Percentiles rank a stretch among this genome's conserved stretches.
Evolutionary conservation across 1,140 invertebrate genomes (phyloP).

Genomic region (Papilio machaon): DNA sequence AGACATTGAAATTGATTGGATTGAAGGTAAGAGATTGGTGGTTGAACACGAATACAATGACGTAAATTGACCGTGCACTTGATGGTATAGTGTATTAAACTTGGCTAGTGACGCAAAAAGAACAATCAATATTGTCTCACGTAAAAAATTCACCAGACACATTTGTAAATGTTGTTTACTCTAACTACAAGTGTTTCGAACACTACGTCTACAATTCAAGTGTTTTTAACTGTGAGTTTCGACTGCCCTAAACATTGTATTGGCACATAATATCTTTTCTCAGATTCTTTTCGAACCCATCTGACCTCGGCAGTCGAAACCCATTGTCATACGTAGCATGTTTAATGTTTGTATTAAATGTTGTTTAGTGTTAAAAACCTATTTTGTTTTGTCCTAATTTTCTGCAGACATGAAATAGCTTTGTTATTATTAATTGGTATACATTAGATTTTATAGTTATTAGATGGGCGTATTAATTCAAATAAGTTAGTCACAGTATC

Average conservation of each 20-base stretch:
- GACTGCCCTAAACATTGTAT: too few species aligned
- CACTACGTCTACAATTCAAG: not conserved
- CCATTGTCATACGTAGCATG: too few species aligned
- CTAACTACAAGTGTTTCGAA: not conserved
- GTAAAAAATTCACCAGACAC: not conserved
- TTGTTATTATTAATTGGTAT: too few species aligned
- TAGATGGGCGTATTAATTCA: too few species aligned
- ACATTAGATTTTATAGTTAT: too few species aligned
- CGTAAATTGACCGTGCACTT: not conserved
- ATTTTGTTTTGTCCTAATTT: too few species aligned
- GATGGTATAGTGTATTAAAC: constrained; percentile 7
- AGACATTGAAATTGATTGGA: not conserved
- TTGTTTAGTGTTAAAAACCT: too few species aligned
- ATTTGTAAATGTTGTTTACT: constrained; percentile 4
- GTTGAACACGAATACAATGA: not conserved
- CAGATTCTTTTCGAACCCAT: too few species aligned
- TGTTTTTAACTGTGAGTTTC: not conserved
- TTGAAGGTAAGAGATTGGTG: not conserved
- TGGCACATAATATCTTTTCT: too few species aligned
- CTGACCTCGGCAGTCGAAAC: too few species aligned
- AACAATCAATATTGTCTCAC: constrained; percentile 8
- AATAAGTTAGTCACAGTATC: not conserved
- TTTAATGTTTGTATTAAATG: too few species aligned
- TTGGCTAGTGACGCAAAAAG: constrained; percentile 13
- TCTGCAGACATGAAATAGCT: too few species aligned